Evolutionary conservation across 1,140 invertebrate genomes (phyloP).

Genomic region (Bombus haemorrhoidalis): DNA sequence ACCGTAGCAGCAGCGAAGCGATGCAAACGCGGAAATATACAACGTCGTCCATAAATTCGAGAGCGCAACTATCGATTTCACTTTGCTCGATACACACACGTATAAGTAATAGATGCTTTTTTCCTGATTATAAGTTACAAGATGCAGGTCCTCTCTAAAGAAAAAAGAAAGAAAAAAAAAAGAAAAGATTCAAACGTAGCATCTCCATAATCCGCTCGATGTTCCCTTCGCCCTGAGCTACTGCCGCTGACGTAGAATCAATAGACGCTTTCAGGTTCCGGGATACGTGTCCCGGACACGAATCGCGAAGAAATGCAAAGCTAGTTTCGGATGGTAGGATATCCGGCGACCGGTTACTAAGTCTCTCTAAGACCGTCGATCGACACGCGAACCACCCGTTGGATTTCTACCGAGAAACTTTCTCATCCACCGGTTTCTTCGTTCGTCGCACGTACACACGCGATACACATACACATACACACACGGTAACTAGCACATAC

Average conservation of each 20-base stretch:
- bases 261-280: neutral
- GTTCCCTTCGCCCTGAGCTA: neutral
- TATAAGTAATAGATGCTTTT: neutral
- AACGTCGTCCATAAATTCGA: neutral
- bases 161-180: too few species aligned
- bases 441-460: neutral
- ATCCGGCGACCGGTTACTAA: slow-evolving; percentile 10
- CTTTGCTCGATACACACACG: too few species aligned
- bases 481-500: neutral
- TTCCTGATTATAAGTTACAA: neutral
- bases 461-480: neutral
- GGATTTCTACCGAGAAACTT: slow-evolving; percentile 19
- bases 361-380: slow-evolving; percentile 29
- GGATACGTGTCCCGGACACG: neutral
- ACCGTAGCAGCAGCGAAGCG: neutral
- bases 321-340: slow-evolving; percentile 2
- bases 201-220: neutral
- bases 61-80: neutral
- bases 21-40: slow-evolving; percentile 4
- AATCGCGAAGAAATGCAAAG: slow-evolving; percentile 18
- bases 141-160: too few species aligned
- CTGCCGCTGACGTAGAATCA: neutral
- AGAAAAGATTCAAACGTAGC: neutral
- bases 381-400: slow-evolving; percentile 26
- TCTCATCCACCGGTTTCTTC: slow-evolving; percentile 12